Base-by-base conservation (phyloP, 2,797 vertebrate species). In the Enteromius radiatus region DNA sequence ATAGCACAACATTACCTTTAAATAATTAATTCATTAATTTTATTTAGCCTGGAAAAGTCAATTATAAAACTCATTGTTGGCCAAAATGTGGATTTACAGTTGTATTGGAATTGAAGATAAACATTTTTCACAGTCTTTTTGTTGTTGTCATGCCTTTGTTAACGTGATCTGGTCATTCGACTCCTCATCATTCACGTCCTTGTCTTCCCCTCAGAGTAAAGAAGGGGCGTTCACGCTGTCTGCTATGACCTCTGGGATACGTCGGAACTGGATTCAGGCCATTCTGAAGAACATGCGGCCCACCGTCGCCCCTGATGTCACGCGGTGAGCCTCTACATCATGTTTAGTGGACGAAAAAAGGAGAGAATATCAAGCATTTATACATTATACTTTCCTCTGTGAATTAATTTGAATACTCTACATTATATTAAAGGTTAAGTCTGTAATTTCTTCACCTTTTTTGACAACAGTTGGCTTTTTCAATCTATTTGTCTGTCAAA, bases 181-280 rank as follows among this genome's bases (percentile, higher is more conserved):
- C 23, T 61, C 36, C 17, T 61, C 26, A 0, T 52, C 28, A 31
- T 1, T 68, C 28, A 1, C 23, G 12, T 68, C 8, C 10, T 61
- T 67, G 2, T 80, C 33, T 77, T 23, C 56, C 17, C 71, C 56
- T 3, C 81, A 99, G 98, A 97, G 96, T 9, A 97, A 98, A 90
- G 97, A 97, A 84, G 96, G 96, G 17, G 93, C 94, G 1, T 98
- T 97, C 90, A 98, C 96, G 2, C 94, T 99, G 87, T 99, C 98
- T 0, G 98, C 97, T 69, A 99, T 99, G 98, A 99, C 98, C 0
- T 98, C 97, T 0, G 98, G 98, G 84, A 99, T 99, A 91, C 96
- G 98, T 3, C 95, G 97, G 89, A 99, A 99, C 91, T 99, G 98
- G 98, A 99, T 99, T 89, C 98, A 98, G 92, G 98, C 98, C 87